phyloP scores from a whole-genome alignment of 2,113 vertebrate species.

The Oxyura jamaicensis region DNA sequence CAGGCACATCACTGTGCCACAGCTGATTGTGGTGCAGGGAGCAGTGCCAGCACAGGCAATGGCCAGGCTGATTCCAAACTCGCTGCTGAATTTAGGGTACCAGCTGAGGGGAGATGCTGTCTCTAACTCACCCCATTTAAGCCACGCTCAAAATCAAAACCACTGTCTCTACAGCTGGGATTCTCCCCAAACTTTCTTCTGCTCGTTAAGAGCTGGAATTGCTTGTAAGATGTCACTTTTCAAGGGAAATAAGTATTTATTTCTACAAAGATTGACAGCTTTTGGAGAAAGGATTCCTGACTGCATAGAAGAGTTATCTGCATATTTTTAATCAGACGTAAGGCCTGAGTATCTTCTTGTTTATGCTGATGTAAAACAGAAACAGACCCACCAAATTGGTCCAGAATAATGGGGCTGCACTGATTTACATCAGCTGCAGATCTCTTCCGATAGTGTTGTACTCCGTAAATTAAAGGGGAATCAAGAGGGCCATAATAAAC shows the following conservation, averaged over 20 bases:
- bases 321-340: background rate
- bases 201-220: background rate
- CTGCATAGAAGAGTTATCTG: background rate
- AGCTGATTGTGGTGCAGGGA: background rate
- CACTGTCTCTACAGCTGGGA: background rate
- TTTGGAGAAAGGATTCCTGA: background rate
- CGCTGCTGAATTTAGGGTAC: background rate
- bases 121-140: background rate
- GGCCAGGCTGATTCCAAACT: background rate
- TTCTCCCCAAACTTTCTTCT: background rate
- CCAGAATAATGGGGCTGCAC: background rate
- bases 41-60: accelerated
- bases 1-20: accelerated
- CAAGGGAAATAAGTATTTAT: background rate
- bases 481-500: background rate
- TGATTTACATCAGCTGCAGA: background rate
- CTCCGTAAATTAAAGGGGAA: background rate
- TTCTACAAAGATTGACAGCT: too few species aligned
- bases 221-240: background rate
- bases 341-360: background rate
- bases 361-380: background rate
- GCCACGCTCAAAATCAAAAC: background rate
- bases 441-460: background rate
- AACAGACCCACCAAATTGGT: background rate
- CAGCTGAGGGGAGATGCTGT: background rate